Evolutionary conservation across 2,113 vertebrate species (phyloP), one percentile per base, ranked within the genome.

Genomic region (Pithys albifrons): DNA sequence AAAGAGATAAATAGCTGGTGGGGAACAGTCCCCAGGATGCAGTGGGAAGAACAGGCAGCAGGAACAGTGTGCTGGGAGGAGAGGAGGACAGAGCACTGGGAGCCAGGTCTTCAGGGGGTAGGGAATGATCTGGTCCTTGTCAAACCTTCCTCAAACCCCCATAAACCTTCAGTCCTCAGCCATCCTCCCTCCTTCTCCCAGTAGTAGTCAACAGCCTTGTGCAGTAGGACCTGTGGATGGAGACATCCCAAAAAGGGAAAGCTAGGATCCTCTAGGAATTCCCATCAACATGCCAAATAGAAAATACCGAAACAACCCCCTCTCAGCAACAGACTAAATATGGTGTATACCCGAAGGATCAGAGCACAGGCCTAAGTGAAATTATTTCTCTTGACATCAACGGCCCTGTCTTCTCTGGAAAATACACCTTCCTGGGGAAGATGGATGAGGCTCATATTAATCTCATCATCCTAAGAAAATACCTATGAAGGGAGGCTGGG

Each of bases 311-410:
- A 96, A 78, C 97, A 97, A 97, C 98, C 98, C 94, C 98, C 97
- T 96, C 80, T 92, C 89, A 96, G 96, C 97, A 97, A 86, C 98
- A 98, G 98, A 98, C 99, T 99, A 99, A 99, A 99, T 99, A 99
- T 99, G 99, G 99, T 99, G 97, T 98, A 97, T 58, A 91, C 88
- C 70, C 94, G 95, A 93, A 94, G 94, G 93, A 94, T 91, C 93
- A 79, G 88, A 93, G 95, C 86, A 58, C 57, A 64, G 89, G 79
- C 78, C 88, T 49, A 61, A 74, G 83, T 23, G 87, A 93, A 96
- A 95, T 94, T 93, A 95, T 84, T 84, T 92, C 80, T 82, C 77
- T 88, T 96, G 84, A 93, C 92, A 97, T 89, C 74, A 97, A 92
- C 94, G 97, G 78, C 67, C 49, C 62, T 72, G 41, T 91, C 95